Evolutionary conservation across 2,888 invertebrate genomes (phyloP).

Genomic region (Pristionchus maxplancki): DNA sequence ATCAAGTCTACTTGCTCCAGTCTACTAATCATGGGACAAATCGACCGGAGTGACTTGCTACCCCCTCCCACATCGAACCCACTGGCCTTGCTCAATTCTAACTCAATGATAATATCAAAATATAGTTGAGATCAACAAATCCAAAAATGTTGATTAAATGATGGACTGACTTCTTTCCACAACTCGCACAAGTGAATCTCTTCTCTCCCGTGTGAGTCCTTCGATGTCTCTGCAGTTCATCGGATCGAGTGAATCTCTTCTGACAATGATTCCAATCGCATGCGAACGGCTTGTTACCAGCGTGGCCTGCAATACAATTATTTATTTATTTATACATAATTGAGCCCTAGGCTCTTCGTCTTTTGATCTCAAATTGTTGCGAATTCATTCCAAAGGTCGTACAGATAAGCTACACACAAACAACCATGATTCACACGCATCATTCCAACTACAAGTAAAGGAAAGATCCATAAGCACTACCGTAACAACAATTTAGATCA

Average conservation of each 20-base stretch:
- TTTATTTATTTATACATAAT: neutral
- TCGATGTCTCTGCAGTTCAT: constrained; percentile 76
- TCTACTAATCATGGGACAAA: no score
- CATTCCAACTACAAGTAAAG: neutral
- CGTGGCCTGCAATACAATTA: constrained; percentile 58
- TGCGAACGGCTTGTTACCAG: constrained; percentile 76
- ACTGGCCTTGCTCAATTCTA: no score
- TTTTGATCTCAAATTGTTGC: neutral
- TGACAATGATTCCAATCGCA: constrained; percentile 75
- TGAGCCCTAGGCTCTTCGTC: neutral
- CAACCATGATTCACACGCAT: neutral
- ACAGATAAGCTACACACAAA: neutral
- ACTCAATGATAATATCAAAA: no score
- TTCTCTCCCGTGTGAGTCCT: constrained; percentile 77
- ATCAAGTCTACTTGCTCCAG: no score
- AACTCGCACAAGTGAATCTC: constrained; percentile 70
- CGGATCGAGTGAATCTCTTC: constrained; percentile 75
- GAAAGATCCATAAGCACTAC: neutral
- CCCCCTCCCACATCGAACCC: no score
- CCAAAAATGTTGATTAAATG: neutral
- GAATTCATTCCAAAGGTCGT: neutral
- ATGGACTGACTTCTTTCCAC: constrained; percentile 55
- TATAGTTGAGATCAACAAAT: no score
- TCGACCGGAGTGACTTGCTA: no score
- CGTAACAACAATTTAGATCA: neutral